Evolutionary conservation across 2,888 invertebrate genomes (phyloP).

Genomic region (Drosophila stalkeri): DNA sequence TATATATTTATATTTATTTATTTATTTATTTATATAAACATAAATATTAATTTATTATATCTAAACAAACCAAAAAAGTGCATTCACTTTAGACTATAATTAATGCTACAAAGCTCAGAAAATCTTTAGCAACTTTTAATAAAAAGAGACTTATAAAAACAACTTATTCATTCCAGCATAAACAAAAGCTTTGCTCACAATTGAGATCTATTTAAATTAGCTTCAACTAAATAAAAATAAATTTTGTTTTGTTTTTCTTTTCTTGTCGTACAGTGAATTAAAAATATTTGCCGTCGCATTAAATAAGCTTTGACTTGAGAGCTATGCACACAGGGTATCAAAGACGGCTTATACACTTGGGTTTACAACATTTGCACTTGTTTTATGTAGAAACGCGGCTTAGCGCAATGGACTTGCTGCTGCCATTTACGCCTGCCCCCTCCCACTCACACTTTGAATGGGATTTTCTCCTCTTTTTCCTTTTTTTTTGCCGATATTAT

Average conservation of each 20-base stretch:
- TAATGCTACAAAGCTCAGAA: no score
- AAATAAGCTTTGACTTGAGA: not conserved
- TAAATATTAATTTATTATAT: no score
- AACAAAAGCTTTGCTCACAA: not conserved
- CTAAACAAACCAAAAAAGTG: no score
- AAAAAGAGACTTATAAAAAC: not conserved
- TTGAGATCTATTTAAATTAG: not conserved
- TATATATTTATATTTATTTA: no score
- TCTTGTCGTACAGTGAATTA: not conserved
- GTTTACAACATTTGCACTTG: slow-evolving; percentile 16
- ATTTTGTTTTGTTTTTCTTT: not conserved
- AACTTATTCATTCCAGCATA: not conserved
- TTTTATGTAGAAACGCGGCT: slow-evolving; percentile 30
- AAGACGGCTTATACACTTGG: not conserved
- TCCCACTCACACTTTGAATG: slow-evolving; percentile 2
- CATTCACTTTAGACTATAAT: no score
- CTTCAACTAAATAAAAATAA: no score
- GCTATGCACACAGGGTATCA: slow-evolving; percentile 21
- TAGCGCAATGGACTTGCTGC: slow-evolving; percentile 33
- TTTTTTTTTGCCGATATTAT: slow-evolving; percentile 33
- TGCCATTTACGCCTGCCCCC: slow-evolving; percentile 3
- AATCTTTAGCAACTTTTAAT: no score
- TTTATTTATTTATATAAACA: no score
- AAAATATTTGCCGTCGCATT: not conserved
- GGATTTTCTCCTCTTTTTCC: slow-evolving; percentile 8